phyloP scores from a whole-genome alignment of 37 sponge, comb jelly and placozoan genomes.

The Halichondria panicea region DNA sequence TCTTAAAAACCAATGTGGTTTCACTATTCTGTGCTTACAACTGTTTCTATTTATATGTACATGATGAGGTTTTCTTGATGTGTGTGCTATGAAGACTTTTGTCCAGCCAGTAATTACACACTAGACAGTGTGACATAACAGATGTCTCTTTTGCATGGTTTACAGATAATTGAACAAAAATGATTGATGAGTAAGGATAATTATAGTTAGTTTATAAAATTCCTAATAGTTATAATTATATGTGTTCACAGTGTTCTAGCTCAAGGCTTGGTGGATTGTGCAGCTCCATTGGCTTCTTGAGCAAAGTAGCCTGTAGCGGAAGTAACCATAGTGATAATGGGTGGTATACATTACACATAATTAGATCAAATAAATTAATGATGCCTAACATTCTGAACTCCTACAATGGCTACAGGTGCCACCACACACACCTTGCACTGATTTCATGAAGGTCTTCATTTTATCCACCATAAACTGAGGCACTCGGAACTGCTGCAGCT shows the following conservation, averaged over 20 bases:
- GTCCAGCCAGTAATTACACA: no score
- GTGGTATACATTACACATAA: neutral
- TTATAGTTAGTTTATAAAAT: neutral
- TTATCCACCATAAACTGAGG: slow-evolving; percentile 78
- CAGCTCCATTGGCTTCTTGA: slow-evolving; percentile 5
- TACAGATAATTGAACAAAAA: no score
- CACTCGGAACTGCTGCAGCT: slow-evolving; percentile 65
- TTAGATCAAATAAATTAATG: no score
- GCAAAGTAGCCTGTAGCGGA: slow-evolving; percentile 53
- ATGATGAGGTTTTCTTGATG: no score
- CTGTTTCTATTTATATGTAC: no score
- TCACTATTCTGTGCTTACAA: no score
- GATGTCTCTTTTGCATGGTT: no score
- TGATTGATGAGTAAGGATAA: no score
- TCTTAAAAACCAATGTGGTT: no score
- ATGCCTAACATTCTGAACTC: no score
- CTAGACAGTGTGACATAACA: no score
- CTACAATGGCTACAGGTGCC: neutral
- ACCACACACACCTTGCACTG: slow-evolving; percentile 72
- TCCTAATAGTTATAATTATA: neutral
- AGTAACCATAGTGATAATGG: neutral
- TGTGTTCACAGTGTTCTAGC: neutral
- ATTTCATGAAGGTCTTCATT: slow-evolving; percentile 66
- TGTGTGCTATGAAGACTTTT: no score
- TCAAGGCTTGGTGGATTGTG: neutral